Conservation (phyloP, 2,113 vertebrate species). For the Pluvianellus socialis region DNA sequence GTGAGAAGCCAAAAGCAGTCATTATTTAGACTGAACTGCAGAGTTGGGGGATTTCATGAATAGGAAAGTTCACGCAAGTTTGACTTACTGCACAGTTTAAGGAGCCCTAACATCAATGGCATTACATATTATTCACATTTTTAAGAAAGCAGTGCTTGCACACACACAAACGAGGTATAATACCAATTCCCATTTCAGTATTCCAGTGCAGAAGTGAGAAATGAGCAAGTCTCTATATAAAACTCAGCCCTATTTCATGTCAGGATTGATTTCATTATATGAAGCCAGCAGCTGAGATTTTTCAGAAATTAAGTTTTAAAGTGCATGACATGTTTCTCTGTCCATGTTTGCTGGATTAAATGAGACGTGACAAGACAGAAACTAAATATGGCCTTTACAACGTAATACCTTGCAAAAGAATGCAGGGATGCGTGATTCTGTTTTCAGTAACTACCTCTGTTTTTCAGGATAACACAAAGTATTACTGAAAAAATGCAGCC, state of each 20-base stretch:
- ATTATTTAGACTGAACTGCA: background rate
- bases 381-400: background rate
- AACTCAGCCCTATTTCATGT: background rate
- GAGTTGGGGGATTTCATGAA: background rate
- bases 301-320: background rate
- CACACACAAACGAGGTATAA: background rate
- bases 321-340: background rate
- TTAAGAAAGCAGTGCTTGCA: background rate
- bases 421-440: background rate
- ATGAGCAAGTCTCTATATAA: background rate
- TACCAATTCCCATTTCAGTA: background rate
- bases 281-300: background rate
- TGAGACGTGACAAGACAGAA: background rate
- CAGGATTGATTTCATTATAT: background rate
- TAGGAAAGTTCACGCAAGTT: background rate
- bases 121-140: background rate
- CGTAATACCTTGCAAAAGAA: background rate
- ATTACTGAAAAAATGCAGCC: background rate
- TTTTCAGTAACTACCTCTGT: background rate
- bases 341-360: background rate
- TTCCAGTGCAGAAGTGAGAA: background rate
- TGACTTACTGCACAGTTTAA: background rate
- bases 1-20: background rate
- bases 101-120: background rate
- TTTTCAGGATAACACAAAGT: background rate